phyloP scores from a whole-genome alignment of 2,888 invertebrate genomes.

The Antitype chi region DNA sequence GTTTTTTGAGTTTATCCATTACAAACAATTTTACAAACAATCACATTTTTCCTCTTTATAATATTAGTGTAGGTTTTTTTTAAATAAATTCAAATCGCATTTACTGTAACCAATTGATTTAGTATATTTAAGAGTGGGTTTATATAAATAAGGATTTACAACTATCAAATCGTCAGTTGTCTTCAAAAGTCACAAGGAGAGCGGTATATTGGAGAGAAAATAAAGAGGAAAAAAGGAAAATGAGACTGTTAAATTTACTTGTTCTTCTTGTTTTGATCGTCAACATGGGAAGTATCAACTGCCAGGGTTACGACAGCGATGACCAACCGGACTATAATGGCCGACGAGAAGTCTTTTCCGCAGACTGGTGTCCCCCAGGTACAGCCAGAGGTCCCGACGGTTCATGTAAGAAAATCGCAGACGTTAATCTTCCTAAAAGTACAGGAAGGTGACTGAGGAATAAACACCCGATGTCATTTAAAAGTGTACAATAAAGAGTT shows the following conservation, averaged over 20 bases:
- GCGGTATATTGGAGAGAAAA: background rate
- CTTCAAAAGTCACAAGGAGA: background rate
- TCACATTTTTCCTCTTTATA: too few relatives aligned
- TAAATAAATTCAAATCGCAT: background rate
- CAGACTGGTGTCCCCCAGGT: too few relatives aligned
- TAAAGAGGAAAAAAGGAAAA: background rate
- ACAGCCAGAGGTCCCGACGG: too few relatives aligned
- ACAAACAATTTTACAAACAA: too few relatives aligned
- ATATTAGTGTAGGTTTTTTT: background rate
- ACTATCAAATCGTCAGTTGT: background rate
- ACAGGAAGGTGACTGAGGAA: too few relatives aligned
- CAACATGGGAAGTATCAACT: background rate
- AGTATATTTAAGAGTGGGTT: background rate
- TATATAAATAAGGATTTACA: background rate
- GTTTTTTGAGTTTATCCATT: too few relatives aligned
- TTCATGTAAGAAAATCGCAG: too few relatives aligned
- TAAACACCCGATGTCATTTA: too few relatives aligned
- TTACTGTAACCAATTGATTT: background rate
- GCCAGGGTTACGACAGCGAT: background rate
- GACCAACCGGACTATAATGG: background rate
- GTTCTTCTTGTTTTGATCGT: background rate
- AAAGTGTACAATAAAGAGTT: background rate
- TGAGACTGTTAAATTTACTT: constrained; percentile 2
- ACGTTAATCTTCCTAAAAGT: too few relatives aligned
- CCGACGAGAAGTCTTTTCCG: too few relatives aligned